Conservation (phyloP, 1,140 invertebrate genomes). For the Drosophila santomea region DNA sequence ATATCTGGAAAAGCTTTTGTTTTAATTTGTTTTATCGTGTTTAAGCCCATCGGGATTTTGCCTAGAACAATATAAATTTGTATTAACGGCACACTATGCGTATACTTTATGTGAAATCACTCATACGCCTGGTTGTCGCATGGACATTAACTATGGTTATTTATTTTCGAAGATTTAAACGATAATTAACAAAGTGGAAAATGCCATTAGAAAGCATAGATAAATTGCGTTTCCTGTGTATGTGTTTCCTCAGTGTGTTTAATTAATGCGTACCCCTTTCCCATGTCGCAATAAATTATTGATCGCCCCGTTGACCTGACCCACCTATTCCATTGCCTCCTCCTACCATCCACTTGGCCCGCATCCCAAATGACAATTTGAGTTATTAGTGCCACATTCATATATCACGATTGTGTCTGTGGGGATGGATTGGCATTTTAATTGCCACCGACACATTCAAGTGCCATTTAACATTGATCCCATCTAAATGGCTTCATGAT, state of each 20-base stretch:
- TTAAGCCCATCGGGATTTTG: not conserved
- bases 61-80: not conserved
- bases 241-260: constrained; percentile 4
- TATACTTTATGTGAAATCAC: constrained; percentile 26
- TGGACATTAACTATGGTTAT: not conserved
- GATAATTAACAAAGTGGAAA: not conserved
- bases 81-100: not conserved
- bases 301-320: constrained; percentile 25
- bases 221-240: not conserved
- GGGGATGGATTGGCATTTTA: constrained; percentile 64
- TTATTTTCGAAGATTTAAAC: not conserved
- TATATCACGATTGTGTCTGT: constrained; percentile 52
- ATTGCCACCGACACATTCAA: constrained; percentile 56
- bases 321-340: constrained; percentile 2
- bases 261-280: constrained; percentile 28
- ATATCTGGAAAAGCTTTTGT: constrained; percentile 10
- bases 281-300: constrained; percentile 31
- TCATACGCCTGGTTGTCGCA: not conserved
- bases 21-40: constrained; percentile 2
- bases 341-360: not conserved
- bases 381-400: constrained; percentile 53
- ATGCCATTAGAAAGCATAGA: constrained; percentile 7
- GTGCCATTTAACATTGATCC: constrained; percentile 25
- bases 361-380: constrained; percentile 40
- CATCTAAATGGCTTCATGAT: constrained; percentile 20